phyloP scores from a whole-genome alignment of 2,113 vertebrate species.

The Nothoprocta pentlandii region DNA sequence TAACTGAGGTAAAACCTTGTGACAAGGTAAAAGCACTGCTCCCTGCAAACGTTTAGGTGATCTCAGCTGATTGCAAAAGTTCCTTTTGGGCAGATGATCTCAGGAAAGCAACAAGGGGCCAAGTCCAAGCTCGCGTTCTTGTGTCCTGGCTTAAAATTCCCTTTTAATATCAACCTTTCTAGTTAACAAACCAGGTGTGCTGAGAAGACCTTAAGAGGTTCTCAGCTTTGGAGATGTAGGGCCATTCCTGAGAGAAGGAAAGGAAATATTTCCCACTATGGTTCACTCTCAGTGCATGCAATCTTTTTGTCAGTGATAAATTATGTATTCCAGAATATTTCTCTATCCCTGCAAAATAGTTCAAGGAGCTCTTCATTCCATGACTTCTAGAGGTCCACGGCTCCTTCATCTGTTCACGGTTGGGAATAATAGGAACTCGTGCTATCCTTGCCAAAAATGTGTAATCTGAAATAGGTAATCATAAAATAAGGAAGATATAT shows the following conservation, averaged over 20 bases:
- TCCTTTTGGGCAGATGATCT: background rate
- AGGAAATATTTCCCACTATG: background rate
- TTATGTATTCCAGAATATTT: background rate
- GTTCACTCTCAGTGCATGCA: background rate
- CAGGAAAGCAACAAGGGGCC: background rate
- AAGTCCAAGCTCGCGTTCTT: background rate
- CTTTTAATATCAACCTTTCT: background rate
- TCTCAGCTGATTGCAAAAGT: background rate
- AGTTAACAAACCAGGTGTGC: background rate
- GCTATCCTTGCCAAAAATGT: background rate
- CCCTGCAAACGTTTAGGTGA: background rate
- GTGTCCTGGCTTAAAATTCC: background rate
- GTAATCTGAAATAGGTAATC: background rate
- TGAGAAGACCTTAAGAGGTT: background rate
- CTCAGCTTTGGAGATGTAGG: background rate
- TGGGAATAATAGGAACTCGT: background rate
- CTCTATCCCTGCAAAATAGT: background rate
- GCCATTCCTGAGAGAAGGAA: background rate
- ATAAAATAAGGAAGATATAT: slow-evolving; percentile 18
- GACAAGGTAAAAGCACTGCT: background rate
- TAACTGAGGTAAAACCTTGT: background rate
- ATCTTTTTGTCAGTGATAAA: background rate
- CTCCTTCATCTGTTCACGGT: background rate
- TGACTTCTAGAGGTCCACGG: background rate
- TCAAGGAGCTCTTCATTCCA: background rate